Base-by-base conservation (phyloP, 2,888 invertebrate species). In the Zygaena filipendulae region DNA sequence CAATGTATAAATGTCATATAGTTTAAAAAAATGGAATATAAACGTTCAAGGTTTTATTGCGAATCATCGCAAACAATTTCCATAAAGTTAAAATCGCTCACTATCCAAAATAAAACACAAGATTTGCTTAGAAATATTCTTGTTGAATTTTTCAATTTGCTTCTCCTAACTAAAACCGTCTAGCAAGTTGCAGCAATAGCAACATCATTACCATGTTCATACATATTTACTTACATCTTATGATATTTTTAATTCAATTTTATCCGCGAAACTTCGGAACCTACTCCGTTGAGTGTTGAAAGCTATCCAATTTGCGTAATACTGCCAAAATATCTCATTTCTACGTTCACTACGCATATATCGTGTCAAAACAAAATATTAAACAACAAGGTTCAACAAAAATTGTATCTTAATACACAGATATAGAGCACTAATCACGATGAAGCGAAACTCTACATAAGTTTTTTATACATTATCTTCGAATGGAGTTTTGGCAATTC, bases 281-380 rank as follows among this genome's bases (percentile, higher is more conserved):
- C 68, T 75, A 77, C 77, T 74, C 67, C 69, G 77, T 71, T 66
- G 79, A 79, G 79, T 79, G 79, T 79, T 75, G 79, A 79, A 79
- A 79, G 79, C 79, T 77, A 79, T 79, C 79, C 79, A 79, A 79
- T 79, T 79, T 79, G 77, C 77, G 75, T 79, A 79, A 79, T 79
- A 79, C 79, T 77, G 67, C 74, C 79, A 75, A 79, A 79, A 79
- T 79, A 79, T 79, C 79, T 79, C 77, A 79, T 79, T 79, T 79
- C 79, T 79, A 72, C 77, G 74, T 71, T 75, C 63, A 68, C 68
- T 70, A 62, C 52, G 48, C 42, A 49, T 43, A 35, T 42, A 33
- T 42, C 39, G 39, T 34, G 27, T 38, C 35, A 40, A 50, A 59
- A 59, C 32, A 52, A 40, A 48, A 36, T 49, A 60, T 52, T 42